Evolutionary conservation across 1,140 invertebrate species (phyloP), one percentile per base, ranked within the genome.

Genomic region (Pseudomyrmex dendroicus): DNA sequence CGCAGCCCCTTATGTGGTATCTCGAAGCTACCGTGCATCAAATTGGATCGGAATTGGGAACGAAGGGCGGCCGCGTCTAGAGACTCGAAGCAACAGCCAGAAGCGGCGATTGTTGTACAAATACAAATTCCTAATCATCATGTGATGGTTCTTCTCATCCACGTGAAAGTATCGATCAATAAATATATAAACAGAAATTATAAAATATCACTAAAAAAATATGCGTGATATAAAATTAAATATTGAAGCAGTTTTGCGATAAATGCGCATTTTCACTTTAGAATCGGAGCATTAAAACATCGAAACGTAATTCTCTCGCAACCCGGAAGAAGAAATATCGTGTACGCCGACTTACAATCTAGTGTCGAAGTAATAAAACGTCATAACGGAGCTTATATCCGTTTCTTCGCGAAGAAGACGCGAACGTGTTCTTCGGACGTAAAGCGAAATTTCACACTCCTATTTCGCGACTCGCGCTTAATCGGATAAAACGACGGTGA

Each of bases 1-100:
- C 87, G 73, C 83, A 66, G 76, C 74, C 82, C 84, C 85, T 80
- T 86, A 85, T 82, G 87, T 61, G 68, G 72, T 87, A 90, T 88
- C 87, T 90, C 84, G 80, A 82, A 87, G 91, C 91, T 92, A 93
- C 92, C 88, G 91, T 91, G 92, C 91, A 92, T 93, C 92, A 93
- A 93, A 93, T 93, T 92, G 92, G 92, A 90, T 87, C 89, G 87
- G 88, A 90, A 91, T 90, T 89, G 90, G 90, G 80, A 70, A 62
- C 73, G 59, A 72, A 74, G 50, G 67, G 54, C 48, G 46, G 15
- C 44, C 35, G 50, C 63, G 54, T 61, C 48, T 64, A 35, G 12
- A 67, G 57, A 52, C 57, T 64, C 3, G 62, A 50, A 46, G 57
- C 25, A 54, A 17, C 56, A 48, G 48, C 62, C 50, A 17, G 52